Percentiles rank a stretch among this genome's conserved stretches.
phyloP scores from a whole-genome alignment of 2,888 invertebrate genomes.

The Chymomyza caudatula region DNA sequence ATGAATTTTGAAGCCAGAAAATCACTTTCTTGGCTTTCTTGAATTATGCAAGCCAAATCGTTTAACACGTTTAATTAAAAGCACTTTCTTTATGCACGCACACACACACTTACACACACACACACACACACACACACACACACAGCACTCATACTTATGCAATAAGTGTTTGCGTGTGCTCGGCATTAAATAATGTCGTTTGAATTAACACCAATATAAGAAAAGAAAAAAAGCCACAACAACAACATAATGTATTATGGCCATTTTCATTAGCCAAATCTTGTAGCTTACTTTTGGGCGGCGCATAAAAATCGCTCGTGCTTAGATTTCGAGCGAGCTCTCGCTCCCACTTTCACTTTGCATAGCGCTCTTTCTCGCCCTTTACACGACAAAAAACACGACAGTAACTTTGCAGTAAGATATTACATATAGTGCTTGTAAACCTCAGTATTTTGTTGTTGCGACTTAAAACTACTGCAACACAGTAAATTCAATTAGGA shows the following conservation, averaged over 20 bases:
- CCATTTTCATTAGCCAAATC: background rate
- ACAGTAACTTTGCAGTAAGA: too few species aligned
- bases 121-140: background rate
- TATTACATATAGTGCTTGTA: too few species aligned
- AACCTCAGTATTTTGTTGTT: too few species aligned
- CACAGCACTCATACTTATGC: background rate
- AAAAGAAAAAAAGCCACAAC: conserved; percentile 8
- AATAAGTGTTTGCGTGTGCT: conserved; percentile 47
- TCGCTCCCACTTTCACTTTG: too few species aligned
- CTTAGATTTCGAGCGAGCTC: conserved; percentile 19
- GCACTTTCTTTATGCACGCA: conserved; percentile 60
- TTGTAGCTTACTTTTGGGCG: conserved; percentile 51
- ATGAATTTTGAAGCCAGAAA: conserved; percentile 30
- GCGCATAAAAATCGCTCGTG: conserved; percentile 29
- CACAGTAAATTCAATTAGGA: too few species aligned
- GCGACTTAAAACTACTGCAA: too few species aligned
- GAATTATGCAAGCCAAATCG: conserved; percentile 59
- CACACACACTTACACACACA: conserved; percentile 7
- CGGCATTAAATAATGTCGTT: conserved; percentile 67
- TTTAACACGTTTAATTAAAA: conserved; percentile 63
- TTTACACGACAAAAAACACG: too few species aligned
- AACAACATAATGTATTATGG: conserved; percentile 5
- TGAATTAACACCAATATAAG: conserved; percentile 57
- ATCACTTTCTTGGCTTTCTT: conserved; percentile 36
- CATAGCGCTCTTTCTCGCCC: too few species aligned